phyloP scores from a whole-genome alignment of 1,140 invertebrate species.

The Popillia japonica region DNA sequence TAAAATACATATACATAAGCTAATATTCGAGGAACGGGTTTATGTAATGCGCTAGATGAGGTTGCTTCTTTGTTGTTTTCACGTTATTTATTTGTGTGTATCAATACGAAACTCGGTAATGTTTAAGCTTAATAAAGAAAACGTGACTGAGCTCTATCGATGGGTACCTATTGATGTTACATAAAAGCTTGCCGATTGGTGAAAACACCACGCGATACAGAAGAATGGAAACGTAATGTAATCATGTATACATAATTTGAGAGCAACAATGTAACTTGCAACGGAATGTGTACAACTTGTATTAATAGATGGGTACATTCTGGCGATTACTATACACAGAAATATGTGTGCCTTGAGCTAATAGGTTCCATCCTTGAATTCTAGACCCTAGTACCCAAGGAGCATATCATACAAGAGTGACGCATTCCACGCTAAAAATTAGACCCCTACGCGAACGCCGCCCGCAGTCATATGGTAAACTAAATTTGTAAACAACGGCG shows the following conservation, averaged over 20 bases:
- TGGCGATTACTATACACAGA: too few species aligned
- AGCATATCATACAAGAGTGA: too few species aligned
- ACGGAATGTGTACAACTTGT: too few species aligned
- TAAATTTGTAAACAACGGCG: too few species aligned
- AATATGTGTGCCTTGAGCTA: too few species aligned
- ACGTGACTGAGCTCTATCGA: not conserved
- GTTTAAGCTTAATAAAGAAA: constrained; percentile 13
- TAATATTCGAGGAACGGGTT: not conserved
- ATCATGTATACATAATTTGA: not conserved
- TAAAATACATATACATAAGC: not conserved
- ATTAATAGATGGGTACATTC: too few species aligned
- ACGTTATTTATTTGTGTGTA: not conserved
- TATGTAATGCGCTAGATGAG: not conserved
- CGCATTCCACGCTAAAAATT: too few species aligned
- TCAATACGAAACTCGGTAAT: not conserved
- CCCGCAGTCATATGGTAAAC: too few species aligned
- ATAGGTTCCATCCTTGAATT: too few species aligned
- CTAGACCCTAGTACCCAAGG: too few species aligned
- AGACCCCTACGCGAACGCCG: too few species aligned
- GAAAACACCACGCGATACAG: not conserved
- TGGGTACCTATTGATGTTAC: constrained; percentile 14
- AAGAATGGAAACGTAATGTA: not conserved
- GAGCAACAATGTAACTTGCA: too few species aligned
- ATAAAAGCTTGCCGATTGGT: not conserved
- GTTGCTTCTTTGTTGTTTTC: constrained; percentile 5